Evolutionary conservation across 2,888 invertebrate species (phyloP), one percentile per base, ranked within the genome.

Genomic region (Celastrina argiolus): DNA sequence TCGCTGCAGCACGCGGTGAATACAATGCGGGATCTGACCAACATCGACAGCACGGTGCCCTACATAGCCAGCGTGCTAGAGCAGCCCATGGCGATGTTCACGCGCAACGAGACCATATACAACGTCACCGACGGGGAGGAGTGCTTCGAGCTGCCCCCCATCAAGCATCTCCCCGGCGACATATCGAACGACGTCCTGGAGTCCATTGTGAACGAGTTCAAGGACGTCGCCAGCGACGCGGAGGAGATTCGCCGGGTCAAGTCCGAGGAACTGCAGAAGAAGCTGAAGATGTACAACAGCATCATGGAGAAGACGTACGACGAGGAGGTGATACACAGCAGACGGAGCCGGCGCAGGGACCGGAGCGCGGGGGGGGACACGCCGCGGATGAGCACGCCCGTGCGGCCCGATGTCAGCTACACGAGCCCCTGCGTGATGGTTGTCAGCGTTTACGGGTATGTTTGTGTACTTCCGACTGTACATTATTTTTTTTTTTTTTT

Each of bases 301-400:
- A 96, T 96, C 64, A 93, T 95, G 72, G 93, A 94, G 81, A 93
- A 94, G 87, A 94, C 94, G 70, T 95, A 93, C 71, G 95, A 95
- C 72, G 94, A 94, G 66, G 94, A 94, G 70, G 92, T 94, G 79
- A 94, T 94, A 58, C 94, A 94, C 65, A 92, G 92, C 61, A 79
- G 85, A 18, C 81, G 87, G 66, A 91, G 87, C 64, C 80, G 91
- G 69, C 77, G 85, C 69, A 68, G 78, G 51, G 83, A 80, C 22
- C 76, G 79, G 4, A 81, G 84, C 16, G 83, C 85, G 0, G 82
- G 78, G 0, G 64, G 69, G 0, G 78, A 75, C 36, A 81, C 88
- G 0, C 87, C 88, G 51, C 71, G 84, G 42, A 18, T 73, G 67
- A 67, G 75, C 22, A 83, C 88, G 12, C 85, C 86, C 0, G 81